Evolutionary conservation across 1,140 invertebrate genomes (phyloP).

Genomic region (Parapsyche elsis): DNA sequence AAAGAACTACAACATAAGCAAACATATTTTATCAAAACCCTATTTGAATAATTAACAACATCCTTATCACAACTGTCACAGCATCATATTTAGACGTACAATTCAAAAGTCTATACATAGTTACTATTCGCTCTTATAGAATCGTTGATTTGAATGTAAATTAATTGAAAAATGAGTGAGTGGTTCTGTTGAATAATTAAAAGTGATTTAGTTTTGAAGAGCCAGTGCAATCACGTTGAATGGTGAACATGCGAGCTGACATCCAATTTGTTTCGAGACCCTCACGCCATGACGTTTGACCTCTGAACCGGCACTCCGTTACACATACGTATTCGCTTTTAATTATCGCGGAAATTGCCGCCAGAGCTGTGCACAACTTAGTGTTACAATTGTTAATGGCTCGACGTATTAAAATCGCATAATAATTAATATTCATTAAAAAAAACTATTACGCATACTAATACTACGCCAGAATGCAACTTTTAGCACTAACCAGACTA

Average conservation of each 20-base stretch:
- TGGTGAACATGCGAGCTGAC: slow-evolving; percentile 25
- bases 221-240: slow-evolving; percentile 25
- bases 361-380: slow-evolving; percentile 5
- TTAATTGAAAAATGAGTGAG: slow-evolving; percentile 15
- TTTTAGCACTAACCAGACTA: no score
- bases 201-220: slow-evolving; percentile 30
- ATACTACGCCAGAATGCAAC: no score
- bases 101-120: no score
- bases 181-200: not conserved
- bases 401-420: slow-evolving; percentile 22
- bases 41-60: no score
- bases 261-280: slow-evolving; percentile 46
- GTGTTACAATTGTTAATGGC: slow-evolving; percentile 36
- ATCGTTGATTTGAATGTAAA: not conserved
- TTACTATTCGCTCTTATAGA: no score
- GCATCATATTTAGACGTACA: no score
- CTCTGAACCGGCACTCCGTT: slow-evolving; percentile 29
- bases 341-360: slow-evolving; percentile 41
- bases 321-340: slow-evolving; percentile 42
- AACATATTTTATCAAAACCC: no score
- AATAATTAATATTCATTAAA: slow-evolving; percentile 9
- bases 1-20: no score
- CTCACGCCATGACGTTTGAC: slow-evolving; percentile 41
- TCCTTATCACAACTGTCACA: no score
- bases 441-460: no score